phyloP scores from a whole-genome alignment of 2,113 vertebrate genomes.

The Mola mola region DNA sequence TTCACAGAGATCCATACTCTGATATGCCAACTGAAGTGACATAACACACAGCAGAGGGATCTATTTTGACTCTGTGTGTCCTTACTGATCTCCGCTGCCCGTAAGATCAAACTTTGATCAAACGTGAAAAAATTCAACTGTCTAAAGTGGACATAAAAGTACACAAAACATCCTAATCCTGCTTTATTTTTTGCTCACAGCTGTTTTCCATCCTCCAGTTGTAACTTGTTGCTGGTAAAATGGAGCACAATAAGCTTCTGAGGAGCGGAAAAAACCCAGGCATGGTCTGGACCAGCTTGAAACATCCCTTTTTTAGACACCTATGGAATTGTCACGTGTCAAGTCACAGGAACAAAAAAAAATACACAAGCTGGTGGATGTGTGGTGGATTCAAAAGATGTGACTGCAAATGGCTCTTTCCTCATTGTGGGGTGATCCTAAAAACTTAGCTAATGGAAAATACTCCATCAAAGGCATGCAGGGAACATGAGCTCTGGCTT shows the following conservation, averaged over 20 bases:
- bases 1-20: constrained; percentile 54
- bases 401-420: constrained; percentile 41
- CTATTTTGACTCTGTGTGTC: constrained; percentile 37
- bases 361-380: too few species aligned
- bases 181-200: constrained; percentile 59
- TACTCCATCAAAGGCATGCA: constrained; percentile 30
- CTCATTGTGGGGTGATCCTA: constrained; percentile 52
- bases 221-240: constrained; percentile 77
- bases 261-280: constrained; percentile 60
- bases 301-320: constrained; percentile 74
- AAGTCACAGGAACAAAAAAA: constrained; percentile 49
- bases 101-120: constrained; percentile 39
- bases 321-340: constrained; percentile 60
- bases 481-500: constrained; percentile 17
- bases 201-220: constrained; percentile 74
- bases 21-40: constrained; percentile 44
- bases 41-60: constrained; percentile 53
- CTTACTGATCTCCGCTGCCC: constrained; percentile 37
- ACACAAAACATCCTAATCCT: constrained; percentile 40
- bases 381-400: constrained; percentile 60
- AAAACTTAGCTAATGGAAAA: constrained; percentile 69
- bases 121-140: constrained; percentile 49
- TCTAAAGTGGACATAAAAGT: constrained; percentile 22
- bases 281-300: constrained; percentile 75
- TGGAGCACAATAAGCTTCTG: constrained; percentile 63